Evolutionary conservation across 2,888 invertebrate species (phyloP).

Genomic region (Macropis europaea): DNA sequence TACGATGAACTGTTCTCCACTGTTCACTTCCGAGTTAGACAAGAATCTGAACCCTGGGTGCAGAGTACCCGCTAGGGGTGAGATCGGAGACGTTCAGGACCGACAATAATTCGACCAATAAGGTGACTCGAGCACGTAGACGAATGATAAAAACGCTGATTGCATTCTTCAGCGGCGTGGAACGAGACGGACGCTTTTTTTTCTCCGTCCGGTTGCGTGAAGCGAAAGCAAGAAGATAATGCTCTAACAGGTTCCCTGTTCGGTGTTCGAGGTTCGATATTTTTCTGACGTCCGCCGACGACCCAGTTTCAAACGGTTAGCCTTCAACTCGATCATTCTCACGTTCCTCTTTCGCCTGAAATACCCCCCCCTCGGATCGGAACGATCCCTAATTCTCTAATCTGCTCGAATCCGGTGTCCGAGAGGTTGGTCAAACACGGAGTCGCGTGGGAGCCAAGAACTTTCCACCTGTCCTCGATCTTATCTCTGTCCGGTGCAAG

Average conservation of each 20-base stretch:
- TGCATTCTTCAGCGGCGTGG: constrained; percentile 33
- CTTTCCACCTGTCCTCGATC: constrained; percentile 69
- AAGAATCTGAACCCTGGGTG: no score
- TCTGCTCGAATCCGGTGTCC: constrained; percentile 29
- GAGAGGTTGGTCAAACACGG: constrained; percentile 42
- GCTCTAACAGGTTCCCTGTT: constrained; percentile 20
- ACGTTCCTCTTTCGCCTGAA: constrained; percentile 49
- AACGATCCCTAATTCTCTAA: constrained; percentile 51
- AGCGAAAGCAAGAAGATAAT: constrained; percentile 30
- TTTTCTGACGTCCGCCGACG: constrained; percentile 19
- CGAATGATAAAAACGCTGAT: constrained; percentile 26
- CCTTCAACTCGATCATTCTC: constrained; percentile 38
- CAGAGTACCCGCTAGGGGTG: no score
- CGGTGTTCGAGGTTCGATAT: constrained; percentile 7
- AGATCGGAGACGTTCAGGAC: neutral
- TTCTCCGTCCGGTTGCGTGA: constrained; percentile 5
- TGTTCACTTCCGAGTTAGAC: no score
- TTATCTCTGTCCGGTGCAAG: constrained; percentile 57
- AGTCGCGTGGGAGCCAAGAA: constrained; percentile 58
- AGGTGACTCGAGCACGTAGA: no score
- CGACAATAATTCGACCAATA: constrained; percentile 10
- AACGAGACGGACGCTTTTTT: constrained; percentile 26
- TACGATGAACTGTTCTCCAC: no score
- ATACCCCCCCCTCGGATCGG: constrained; percentile 10
- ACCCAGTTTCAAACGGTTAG: constrained; percentile 10